Percentiles rank a stretch among this genome's conserved stretches.
These are phyloP conservation scores for Mactromeris polynyma DNA, from an alignment of 2,888 invertebrate species.

Conservation along the genomic window DNA sequence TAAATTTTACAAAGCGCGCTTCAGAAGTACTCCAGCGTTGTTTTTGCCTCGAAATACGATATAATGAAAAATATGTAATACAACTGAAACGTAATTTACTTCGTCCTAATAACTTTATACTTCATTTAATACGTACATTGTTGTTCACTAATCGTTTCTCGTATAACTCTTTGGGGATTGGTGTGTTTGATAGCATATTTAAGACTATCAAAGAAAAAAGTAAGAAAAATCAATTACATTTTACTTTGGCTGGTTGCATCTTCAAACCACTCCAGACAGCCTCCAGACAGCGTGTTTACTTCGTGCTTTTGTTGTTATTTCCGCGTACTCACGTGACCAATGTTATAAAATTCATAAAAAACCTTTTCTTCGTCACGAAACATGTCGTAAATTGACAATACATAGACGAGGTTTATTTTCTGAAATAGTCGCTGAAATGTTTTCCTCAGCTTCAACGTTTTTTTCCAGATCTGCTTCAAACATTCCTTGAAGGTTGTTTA, in stretches of 20 bases:
- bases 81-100: not conserved
- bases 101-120: not conserved
- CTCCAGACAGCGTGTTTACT: not conserved
- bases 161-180: not conserved
- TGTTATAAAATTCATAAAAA: not conserved
- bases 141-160: not conserved
- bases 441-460: not conserved
- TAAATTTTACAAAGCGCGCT: too few species aligned
- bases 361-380: not conserved
- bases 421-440: not conserved
- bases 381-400: not conserved
- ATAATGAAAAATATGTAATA: not conserved
- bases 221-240: not conserved
- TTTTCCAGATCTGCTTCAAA: not conserved
- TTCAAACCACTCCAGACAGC: not conserved
- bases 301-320: not conserved
- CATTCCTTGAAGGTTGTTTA: too few species aligned
- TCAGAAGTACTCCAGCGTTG: too few species aligned
- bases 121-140: not conserved
- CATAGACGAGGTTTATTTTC: not conserved
- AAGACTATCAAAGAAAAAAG: not conserved
- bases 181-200: not conserved
- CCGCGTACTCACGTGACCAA: not conserved
- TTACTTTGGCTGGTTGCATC: not conserved
- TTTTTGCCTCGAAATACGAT: too few species aligned